phyloP scores from a whole-genome alignment of 2,113 vertebrate species.

The Hydrolagus affinis region DNA sequence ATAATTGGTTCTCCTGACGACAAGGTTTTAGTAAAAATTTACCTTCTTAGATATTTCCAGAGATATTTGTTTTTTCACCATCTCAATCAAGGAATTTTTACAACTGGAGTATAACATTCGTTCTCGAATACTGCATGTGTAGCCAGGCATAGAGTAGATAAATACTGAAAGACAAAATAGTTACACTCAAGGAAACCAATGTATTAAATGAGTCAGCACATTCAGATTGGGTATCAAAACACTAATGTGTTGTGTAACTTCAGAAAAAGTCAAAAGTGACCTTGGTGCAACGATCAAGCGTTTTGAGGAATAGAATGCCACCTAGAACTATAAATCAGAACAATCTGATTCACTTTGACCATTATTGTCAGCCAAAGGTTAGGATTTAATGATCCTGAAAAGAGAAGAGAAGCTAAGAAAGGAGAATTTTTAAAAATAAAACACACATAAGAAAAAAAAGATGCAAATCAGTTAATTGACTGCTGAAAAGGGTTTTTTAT shows the following conservation, averaged over 20 bases:
- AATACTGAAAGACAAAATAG: slow-evolving; percentile 65
- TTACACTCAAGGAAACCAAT: background rate
- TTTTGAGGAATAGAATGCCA: background rate
- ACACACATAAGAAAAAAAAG: background rate
- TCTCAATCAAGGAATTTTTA: slow-evolving; percentile 81
- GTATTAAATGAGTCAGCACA: background rate
- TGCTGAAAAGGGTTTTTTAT: background rate
- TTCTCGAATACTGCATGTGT: slow-evolving; percentile 87
- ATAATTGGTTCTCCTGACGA: background rate
- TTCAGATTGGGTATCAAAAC: background rate
- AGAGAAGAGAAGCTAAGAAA: background rate
- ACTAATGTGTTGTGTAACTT: background rate
- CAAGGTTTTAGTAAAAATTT: slow-evolving; percentile 27
- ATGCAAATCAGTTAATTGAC: background rate
- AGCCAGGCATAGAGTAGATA: slow-evolving; percentile 97
- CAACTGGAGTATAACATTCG: slow-evolving; percentile 97
- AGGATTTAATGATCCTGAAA: too few species aligned
- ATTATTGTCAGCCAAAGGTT: too few species aligned
- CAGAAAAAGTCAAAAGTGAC: background rate
- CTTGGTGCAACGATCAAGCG: background rate
- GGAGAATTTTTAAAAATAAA: background rate
- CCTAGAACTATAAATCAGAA: background rate
- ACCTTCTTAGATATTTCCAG: slow-evolving; percentile 86
- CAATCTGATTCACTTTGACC: too few species aligned
- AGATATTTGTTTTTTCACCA: slow-evolving; percentile 70